Evolutionary conservation across 2,113 vertebrate species (phyloP), one percentile per base, ranked within the genome.

Genomic region (Tauraco erythrolophus): DNA sequence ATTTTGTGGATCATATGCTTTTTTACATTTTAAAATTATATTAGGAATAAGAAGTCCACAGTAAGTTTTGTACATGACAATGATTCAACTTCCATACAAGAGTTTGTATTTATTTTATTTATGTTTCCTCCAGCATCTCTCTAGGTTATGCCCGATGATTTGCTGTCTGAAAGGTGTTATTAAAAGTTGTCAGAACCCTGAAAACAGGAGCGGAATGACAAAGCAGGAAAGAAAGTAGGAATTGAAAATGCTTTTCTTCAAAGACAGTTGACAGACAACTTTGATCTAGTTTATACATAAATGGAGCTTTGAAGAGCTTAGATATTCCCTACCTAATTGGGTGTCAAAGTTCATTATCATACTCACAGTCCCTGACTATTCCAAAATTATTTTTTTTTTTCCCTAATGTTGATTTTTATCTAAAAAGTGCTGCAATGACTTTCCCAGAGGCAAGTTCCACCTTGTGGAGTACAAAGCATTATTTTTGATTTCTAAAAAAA

Each of bases 361-460:
- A 48, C 60, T 94, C 50, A 35, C 9, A 83, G 78, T 91, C 35
- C 31, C 62, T 74, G 30, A 57, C 64, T 89, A 27, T 45, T 53
- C 50, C 11, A 56, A 78, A 94, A 91, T 84, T 45, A 15, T 14
- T 14, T 68, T 85, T 91, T 69, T 66, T 81, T 41, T 51, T n/a
- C n/a, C 14, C 45, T 61, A 88, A 53, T 2, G 0, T 48, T 88
- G 91, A 91, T 96, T 97, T 95, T 95, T 97, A 92, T 95, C 85
- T 97, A 64, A n/a, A 85, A 96, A 96, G 78, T 84, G 39, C 48
- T 89, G 88, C 89, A 74, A 3, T 72, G 96, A 97, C 97, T 97
- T 98, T 97, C 96, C 96, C 92, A 97, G 39, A 95, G 95, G 97
- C 96, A 95, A 95, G 28, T 91, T 89, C 84, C 53, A 94, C 84